Percentiles rank a stretch among this genome's conserved stretches.
Conservation (phyloP, 2,113 vertebrate species). For the Carassius auratus region DNA sequence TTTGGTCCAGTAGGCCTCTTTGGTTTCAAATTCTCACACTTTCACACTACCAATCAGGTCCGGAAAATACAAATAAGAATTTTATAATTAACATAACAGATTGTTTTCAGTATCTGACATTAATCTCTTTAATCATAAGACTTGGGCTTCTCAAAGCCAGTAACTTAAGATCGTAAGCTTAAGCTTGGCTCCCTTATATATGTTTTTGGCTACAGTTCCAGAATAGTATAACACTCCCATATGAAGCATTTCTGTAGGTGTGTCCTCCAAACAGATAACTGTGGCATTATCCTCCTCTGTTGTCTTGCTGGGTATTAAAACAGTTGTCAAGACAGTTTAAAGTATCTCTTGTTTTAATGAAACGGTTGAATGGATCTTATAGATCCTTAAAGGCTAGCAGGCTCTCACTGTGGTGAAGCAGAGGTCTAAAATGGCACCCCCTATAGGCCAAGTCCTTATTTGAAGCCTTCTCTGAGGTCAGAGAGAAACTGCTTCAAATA, state of each 20-base stretch:
- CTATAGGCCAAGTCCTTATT: constrained; percentile 39
- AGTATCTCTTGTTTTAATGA: constrained; percentile 30
- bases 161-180: background rate
- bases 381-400: constrained; percentile 8
- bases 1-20: background rate
- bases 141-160: background rate
- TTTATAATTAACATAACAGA: background rate
- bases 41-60: background rate
- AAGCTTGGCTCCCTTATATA: background rate
- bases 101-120: background rate
- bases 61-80: background rate
- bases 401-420: constrained; percentile 10
- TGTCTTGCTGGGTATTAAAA: constrained; percentile 46
- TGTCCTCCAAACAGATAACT: background rate
- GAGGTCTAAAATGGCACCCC: constrained; percentile 32
- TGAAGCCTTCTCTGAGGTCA: constrained; percentile 18
- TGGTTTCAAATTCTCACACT: background rate
- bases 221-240: background rate
- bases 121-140: background rate
- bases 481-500: constrained; percentile 31
- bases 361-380: constrained; percentile 28
- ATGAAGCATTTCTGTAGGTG: constrained; percentile 16
- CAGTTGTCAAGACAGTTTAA: background rate
- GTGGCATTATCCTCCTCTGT: constrained; percentile 30
- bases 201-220: background rate